Evolutionary conservation across 2,888 invertebrate genomes (phyloP), one percentile per base, ranked within the genome.

Genomic region (Microctonus aethiopoides): DNA sequence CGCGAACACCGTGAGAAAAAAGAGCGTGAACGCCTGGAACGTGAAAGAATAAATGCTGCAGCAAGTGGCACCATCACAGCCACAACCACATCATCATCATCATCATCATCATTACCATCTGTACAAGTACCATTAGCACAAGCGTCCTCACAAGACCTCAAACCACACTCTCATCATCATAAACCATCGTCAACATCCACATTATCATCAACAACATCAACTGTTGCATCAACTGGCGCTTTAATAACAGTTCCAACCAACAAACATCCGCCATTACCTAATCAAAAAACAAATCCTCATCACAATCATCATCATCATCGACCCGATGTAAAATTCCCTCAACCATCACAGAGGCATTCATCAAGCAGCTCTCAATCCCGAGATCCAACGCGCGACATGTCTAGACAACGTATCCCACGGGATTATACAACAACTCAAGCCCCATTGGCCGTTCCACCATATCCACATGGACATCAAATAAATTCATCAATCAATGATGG

Each of bases 1-100:
- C 89, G 90, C 68, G 89, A 91, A 10, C 92, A 92, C 82, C 87
- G 91, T 24, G 92, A 92, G 80, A 91, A 91, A 80, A 88, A 90
- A 60, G 89, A 89, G 67, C 86, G 89, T n/a, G 92, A 92, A 77
- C 87, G 91, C 34, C 86, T 91, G 73, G 90, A 91, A 69, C 81
- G 90, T 1, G 90, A 90, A 68, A 85, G 89, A 72, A 73, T 77
- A 2, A 64, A 72, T 4, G 72, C 67, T 0, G 73, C 75, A 2
- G 73, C 75, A 2, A 71, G 63, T 7, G 64, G 63, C 26, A 10
- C 87, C 82, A 76, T 7, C 29, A 29, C 29, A 3, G 29, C 29
- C 86, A 83, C 74, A 72, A n/a, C 29, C 77, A n/a, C n/a, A 22
- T 20, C 68, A 22, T 34, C 67, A 22, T 13, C 51, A 32, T 29